Evolutionary conservation across 2,888 invertebrate genomes (phyloP), one percentile per base, ranked within the genome.

Genomic region (Agrypnus murinus): DNA sequence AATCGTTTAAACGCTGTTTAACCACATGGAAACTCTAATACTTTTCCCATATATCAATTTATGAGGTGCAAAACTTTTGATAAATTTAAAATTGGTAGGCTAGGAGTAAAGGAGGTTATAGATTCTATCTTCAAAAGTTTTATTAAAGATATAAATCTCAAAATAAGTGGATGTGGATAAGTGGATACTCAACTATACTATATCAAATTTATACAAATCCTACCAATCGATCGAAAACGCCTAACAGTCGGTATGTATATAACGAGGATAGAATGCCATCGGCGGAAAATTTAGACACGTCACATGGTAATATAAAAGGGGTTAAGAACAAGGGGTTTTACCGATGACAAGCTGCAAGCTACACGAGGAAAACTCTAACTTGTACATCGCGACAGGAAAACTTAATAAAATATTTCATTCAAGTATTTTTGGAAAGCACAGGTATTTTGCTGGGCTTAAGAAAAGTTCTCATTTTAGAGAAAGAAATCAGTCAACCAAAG

Each of bases 131-230:
- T n/a, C n/a, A n/a, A n/a, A n/a, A n/a, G n/a, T n/a, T n/a, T n/a
- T n/a, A n/a, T n/a, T n/a, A n/a, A n/a, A n/a, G n/a, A n/a, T n/a
- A n/a, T n/a, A n/a, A n/a, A n/a, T n/a, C n/a, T n/a, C n/a, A n/a
- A n/a, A n/a, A n/a, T n/a, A n/a, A n/a, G n/a, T n/a, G n/a, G n/a
- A n/a, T n/a, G n/a, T n/a, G n/a, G n/a, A n/a, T n/a, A n/a, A n/a
- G n/a, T n/a, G n/a, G n/a, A n/a, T n/a, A n/a, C n/a, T n/a, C n/a
- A n/a, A n/a, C n/a, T n/a, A 15, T 48, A 25, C 46, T 46, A n/a
- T 48, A 69, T 71, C 73, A 76, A 77, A 77, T 77, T 86, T 68
- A 65, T 62, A 65, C 67, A 72, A 68, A 64, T 67, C 60, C 36
- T n/a, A n/a, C 53, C 65, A 46, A 73, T 71, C 69, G 73, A 74